Evolutionary conservation across 2,888 invertebrate genomes (phyloP), one percentile per base, ranked within the genome.

Genomic region (Galerucella pusilla): DNA sequence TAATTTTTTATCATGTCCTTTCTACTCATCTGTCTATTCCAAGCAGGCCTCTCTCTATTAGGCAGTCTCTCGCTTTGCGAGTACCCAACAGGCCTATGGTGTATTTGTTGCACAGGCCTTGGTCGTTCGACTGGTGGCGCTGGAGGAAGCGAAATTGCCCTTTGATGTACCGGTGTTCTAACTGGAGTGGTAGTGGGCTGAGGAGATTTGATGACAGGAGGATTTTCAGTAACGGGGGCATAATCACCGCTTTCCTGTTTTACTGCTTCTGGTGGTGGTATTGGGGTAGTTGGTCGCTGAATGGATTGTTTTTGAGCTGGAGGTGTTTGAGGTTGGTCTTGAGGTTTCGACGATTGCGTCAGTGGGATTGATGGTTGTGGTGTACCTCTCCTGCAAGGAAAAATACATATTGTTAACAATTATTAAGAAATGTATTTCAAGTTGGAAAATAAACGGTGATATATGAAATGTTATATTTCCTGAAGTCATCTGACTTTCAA

Each of bases 1-100:
- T 93, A 94, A 85, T 93, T 87, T 86, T 89, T 88, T 81, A 90
- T 84, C 84, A 87, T 85, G 83, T 90, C 89, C 78, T 87, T 88
- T 75, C 86, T 85, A 78, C 90, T 86, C 77, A 86, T 77, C 73
- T 88, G 86, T 73, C 89, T 80, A 78, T 86, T 83, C 82, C 89
- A 81, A 79, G 86, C 81, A 73, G 88, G 88, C 80, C 86, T 80
- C 52, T 84, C 84, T 65, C 85, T 81, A 67, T 82, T 83, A 14
- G 85, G 85, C 68, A 84, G 75, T 68, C 87, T 76, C 77, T 88
- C 88, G 80, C 87, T 88, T 75, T 87, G 88, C 57, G 84, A 85
- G 79, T 87, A 87, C 65, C 84, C 83, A 20, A 85, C 80, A 25
- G 76, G 77, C 74, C 80, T 77, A 65, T 72, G 74, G 52, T 20